Evolutionary conservation across 2,888 invertebrate genomes (phyloP).

Genomic region (Hypomecis atomaria): DNA sequence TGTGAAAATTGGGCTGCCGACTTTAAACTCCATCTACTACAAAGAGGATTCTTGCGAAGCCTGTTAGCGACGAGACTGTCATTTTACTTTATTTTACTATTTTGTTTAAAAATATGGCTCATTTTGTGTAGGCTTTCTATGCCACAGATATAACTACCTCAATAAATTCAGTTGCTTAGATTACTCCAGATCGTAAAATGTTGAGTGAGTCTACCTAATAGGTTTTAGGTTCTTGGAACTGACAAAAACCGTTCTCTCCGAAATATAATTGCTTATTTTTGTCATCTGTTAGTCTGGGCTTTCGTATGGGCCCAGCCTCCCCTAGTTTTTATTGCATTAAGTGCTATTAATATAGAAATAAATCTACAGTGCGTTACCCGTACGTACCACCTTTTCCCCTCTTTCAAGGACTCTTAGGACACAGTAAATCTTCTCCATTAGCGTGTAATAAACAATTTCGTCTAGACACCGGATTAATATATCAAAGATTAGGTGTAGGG

Average conservation of each 20-base stretch:
- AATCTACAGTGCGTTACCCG: constrained; percentile 52
- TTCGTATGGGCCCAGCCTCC: constrained; percentile 45
- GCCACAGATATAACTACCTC: constrained; percentile 15
- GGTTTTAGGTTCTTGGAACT: constrained; percentile 32
- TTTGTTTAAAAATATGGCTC: constrained; percentile 6
- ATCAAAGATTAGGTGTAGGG: constrained; percentile 51
- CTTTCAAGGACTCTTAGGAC: constrained; percentile 49
- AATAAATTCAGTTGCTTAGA: constrained; percentile 6
- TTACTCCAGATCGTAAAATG: constrained; percentile 27
- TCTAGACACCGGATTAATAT: constrained; percentile 60
- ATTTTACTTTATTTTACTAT: not conserved
- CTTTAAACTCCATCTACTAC: constrained; percentile 20
- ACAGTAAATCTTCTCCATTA: constrained; percentile 55
- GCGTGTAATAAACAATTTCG: constrained; percentile 59
- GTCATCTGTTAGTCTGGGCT: constrained; percentile 49
- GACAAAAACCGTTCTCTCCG: constrained; percentile 36
- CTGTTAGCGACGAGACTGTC: not conserved
- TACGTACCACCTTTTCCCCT: constrained; percentile 60
- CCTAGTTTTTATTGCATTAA: constrained; percentile 53
- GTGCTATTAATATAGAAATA: constrained; percentile 48
- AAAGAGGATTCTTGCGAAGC: constrained; percentile 5
- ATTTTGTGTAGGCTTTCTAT: not conserved
- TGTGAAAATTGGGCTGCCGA: constrained; percentile 22
- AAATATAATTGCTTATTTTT: constrained; percentile 52
- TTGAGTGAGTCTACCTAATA: constrained; percentile 35